Base-by-base conservation (phyloP, 2,888 invertebrate species). In the Torymus texanus region DNA sequence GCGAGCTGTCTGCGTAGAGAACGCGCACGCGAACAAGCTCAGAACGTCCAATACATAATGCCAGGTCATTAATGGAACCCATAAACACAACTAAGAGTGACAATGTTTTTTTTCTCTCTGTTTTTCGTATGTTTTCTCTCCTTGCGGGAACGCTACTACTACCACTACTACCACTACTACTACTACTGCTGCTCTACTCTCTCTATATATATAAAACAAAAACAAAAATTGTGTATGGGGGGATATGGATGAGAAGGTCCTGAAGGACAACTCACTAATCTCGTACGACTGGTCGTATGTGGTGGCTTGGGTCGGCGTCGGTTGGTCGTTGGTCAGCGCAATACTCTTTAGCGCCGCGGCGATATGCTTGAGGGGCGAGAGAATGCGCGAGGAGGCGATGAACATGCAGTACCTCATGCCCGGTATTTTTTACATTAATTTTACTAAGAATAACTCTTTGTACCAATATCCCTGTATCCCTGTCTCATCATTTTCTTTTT, bases 331-430 rank as follows among this genome's bases (percentile, higher is more conserved):
- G 90, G 92, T 97, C 91, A 95, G 97, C 88, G 96, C 97, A 92
- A 95, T 97, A 91, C 94, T 97, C 91, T 95, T 97, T 91, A 96
- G 97, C 88, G 96, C 97, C 90, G 97, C 97, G 88, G 97, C 97
- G 90, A 95, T 97, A 92, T 97, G 97, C 92, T 94, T 97, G 91
- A 94, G 97, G 91, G 96, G 95, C 91, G 97, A 97, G 92, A 94
- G 96, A 90, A 97, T 97, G 92, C 94, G 96, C 91, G 97, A 97
- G 91, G 97, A 97, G 92, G 97, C 97, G 91, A 94, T 97, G 93
- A 97, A 97, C 93, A 96, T 97, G 95, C 97, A 97, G 94, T 97
- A 97, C 92, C 94, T 97, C 92, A 97, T 97, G 97, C 97, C 97
- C 92, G 97, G 97, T 97, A 94, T 86, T 86, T 70, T 62, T 75